Evolutionary conservation across 2,113 vertebrate species (phyloP), one percentile per base, ranked within the genome.

Genomic region (Epinephelus cyanopodus): DNA sequence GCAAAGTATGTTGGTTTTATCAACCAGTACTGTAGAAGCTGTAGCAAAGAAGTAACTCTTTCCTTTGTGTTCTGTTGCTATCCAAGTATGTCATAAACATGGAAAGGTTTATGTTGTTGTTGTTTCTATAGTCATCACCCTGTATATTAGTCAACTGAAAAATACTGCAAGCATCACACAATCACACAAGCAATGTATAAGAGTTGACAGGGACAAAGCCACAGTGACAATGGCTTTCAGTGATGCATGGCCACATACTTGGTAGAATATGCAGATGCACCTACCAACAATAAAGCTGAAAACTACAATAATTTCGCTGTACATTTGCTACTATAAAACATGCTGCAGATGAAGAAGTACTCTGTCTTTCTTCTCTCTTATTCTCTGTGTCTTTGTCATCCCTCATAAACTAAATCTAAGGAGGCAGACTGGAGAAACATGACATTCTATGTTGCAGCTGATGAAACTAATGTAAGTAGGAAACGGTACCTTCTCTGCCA

Each of bases 401-500:
- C 25, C 47, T 66, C 33, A 76, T 61, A 33, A 48, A 64, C 17
- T 7, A n/a, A 63, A 61, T 69, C 58, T 37, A 33, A 39, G 19
- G 8, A 74, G 11, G 23, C 45, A 81, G 62, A 58, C 15, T 17
- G n/a, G 11, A 12, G 21, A 73, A 61, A 83, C n/a, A 71, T 58
- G 8, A 71, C 53, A 50, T 47, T 60, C 52, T 18, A 0, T 25
- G 71, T 52, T 27, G 23, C 21, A 80, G 48, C 80, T 53, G 37
- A 80, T 74, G 60, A 87, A 79, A 70, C 58, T 10, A 25, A 29
- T 27, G 48, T 27, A 68, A 77, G 50, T 48, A 13, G 33, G 23
- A 67, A 77, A 50, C 1, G 1, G 29, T 64, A 42, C 17, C 7
- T 63, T 64, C 45, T 5, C 25, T 65, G 33, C 7, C 25, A 19